A percentile compares a stretch with the other conserved stretches of the same genome.
These are phyloP conservation scores for Serranochromis macrocephalus DNA, from an alignment of 2,113 vertebrate species.

Conservation along the genomic window DNA sequence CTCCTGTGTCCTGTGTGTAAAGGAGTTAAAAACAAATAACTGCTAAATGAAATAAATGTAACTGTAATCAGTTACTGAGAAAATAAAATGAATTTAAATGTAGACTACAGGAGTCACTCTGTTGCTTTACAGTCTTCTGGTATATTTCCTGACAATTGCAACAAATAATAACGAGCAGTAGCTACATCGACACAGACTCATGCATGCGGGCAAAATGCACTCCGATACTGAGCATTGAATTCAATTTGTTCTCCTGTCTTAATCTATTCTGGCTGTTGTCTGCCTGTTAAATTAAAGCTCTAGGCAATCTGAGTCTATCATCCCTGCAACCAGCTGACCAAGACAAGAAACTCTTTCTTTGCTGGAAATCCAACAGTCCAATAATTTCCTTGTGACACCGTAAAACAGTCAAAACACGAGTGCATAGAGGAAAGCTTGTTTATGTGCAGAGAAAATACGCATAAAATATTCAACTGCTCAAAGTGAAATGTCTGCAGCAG, in stretches of 20 bases:
- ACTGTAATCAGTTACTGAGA: neutral
- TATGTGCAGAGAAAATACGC: neutral
- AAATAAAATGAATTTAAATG: neutral
- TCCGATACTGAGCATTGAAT: neutral
- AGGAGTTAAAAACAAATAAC: neutral
- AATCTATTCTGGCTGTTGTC: neutral
- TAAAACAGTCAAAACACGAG: neutral
- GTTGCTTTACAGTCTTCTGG: neutral
- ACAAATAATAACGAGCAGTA: neutral
- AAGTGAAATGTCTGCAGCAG: accelerated
- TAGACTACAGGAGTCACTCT: neutral
- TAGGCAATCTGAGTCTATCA: neutral
- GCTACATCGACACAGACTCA: neutral
- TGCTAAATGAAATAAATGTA: neutral
- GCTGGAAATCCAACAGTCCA: neutral
- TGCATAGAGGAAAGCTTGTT: neutral
- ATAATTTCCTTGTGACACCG: neutral
- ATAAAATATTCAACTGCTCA: neutral
- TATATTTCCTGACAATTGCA: neutral
- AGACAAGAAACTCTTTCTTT: neutral
- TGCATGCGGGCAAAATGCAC: neutral
- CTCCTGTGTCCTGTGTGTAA: neutral
- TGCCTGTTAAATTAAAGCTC: neutral
- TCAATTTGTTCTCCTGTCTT: neutral
- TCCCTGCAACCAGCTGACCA: neutral